Percentiles rank a stretch among this genome's conserved stretches.
Conservation (phyloP, 2,113 vertebrate species). For the Martes martes region DNA sequence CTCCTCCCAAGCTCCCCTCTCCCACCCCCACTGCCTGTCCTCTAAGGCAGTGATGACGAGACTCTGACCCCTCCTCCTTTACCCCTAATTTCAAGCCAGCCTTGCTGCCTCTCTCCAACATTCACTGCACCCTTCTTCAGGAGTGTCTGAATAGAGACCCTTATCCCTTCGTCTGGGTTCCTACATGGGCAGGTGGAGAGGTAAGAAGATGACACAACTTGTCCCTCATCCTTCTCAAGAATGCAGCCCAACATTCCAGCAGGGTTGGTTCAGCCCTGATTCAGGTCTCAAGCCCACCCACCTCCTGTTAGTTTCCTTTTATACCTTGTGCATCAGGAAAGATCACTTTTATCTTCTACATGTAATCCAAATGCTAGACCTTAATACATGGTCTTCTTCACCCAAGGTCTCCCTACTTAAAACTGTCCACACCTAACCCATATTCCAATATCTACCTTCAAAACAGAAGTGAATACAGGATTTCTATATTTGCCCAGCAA, state of each 20-base stretch:
- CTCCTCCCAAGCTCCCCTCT: too few relatives aligned
- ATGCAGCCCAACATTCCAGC: background rate
- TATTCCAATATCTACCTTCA: background rate
- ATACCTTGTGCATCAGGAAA: background rate
- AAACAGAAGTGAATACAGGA: background rate
- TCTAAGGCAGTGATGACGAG: fast-evolving
- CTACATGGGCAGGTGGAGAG: fast-evolving
- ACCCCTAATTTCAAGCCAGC: background rate
- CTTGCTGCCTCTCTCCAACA: background rate
- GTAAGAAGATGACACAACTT: too few relatives aligned
- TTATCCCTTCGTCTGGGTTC: fast-evolving
- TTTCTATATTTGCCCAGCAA: background rate
- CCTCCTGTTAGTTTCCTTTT: background rate
- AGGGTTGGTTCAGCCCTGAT: fast-evolving
- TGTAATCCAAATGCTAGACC: background rate
- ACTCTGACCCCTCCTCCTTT: too few relatives aligned
- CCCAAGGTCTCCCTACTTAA: fast-evolving
- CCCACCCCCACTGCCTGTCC: fast-evolving
- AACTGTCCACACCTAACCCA: background rate
- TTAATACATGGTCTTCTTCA: background rate
- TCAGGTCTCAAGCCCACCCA: fast-evolving
- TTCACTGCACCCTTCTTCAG: too few relatives aligned
- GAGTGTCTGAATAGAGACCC: fast-evolving
- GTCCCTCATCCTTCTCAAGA: background rate
- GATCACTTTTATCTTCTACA: too few relatives aligned